Evolutionary conservation across 2,797 vertebrate genomes (phyloP).

Genomic region (Labeo calbasu): DNA sequence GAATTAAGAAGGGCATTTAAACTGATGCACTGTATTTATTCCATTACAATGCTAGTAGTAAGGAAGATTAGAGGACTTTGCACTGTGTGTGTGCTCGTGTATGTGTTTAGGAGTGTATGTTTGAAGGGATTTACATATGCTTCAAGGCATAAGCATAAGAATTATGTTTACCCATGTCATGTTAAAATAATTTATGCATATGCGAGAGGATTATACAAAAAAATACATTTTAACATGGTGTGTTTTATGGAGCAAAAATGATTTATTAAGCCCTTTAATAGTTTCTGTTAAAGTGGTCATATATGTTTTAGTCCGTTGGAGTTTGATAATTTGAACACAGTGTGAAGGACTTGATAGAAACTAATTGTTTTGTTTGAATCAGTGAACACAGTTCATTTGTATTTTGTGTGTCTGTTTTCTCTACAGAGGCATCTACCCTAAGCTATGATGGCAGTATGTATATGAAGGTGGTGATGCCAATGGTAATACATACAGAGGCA

Average conservation of each 20-base stretch:
- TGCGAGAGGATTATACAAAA: background rate
- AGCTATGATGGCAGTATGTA: slow-evolving; percentile 98
- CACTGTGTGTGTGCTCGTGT: background rate
- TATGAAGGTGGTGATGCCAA: slow-evolving; percentile 95
- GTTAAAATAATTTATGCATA: background rate
- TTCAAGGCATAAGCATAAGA: background rate
- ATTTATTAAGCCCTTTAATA: background rate
- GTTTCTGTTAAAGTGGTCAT: background rate
- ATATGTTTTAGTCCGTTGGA: background rate
- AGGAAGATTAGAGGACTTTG: background rate
- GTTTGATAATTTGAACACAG: background rate
- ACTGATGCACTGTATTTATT: background rate
- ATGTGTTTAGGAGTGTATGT: background rate
- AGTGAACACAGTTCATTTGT: background rate
- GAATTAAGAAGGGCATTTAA: background rate
- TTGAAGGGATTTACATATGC: background rate
- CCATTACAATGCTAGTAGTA: background rate
- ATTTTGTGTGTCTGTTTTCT: slow-evolving; percentile 31
- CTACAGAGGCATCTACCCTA: slow-evolving; percentile 91
- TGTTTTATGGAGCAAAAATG: background rate
- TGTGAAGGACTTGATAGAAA: background rate
- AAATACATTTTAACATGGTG: too few species aligned
- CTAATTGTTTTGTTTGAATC: background rate
- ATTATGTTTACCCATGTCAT: background rate
- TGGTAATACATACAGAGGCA: slow-evolving; percentile 93